Evolutionary conservation across 53 echinoderm and acorn worm species (phyloP), one percentile per base, ranked within the genome.

Genomic region (Holothuria leucospilota): DNA sequence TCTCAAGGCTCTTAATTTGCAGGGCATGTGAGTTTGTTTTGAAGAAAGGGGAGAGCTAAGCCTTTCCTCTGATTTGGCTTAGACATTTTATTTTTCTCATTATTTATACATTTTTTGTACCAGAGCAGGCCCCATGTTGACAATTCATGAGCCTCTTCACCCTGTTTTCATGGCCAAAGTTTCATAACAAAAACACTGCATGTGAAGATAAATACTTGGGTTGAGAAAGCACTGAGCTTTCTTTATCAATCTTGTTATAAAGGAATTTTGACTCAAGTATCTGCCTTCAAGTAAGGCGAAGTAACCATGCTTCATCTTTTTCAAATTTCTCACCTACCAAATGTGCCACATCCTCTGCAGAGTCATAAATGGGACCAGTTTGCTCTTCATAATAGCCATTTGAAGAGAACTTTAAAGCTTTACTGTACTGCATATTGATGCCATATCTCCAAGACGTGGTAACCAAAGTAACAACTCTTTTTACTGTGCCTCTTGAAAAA

Each of bases 401-500:
- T 51, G 68, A 69, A 85, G 63, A 85, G 51, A 62, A 9, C 49
- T 51, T 23, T 59, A 23, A 87, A 38, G 39, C 59, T 4, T 23
- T 1, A 10, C 72, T n/a, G 66, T 87, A 27, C 27, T 63, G 20
- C n/a, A 63, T 11, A 52, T 34, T 56, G 8, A 82, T 88, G 9
- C 64, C 34, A 20, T 67, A 0, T 26, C 85, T 85, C 69, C 85
- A 85, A 51, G 85, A 68, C 20, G 51, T 21, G 52, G 66, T 66
- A 65, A 84, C 25, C 28, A 82, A 46, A 20, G 63, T 34, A 66
- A 42, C 24, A 68, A 61, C 51, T 9, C 46, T 21, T 65, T 58
- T 39, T 67, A 61, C 6, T 39, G 38, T 5, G 30, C 84, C 84
- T 67, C 26, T n/a, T 2, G 40, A 20, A 26, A 8, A 38, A 86